phyloP scores from a whole-genome alignment of 1,140 invertebrate genomes.

The Sycophaga agraensis region DNA sequence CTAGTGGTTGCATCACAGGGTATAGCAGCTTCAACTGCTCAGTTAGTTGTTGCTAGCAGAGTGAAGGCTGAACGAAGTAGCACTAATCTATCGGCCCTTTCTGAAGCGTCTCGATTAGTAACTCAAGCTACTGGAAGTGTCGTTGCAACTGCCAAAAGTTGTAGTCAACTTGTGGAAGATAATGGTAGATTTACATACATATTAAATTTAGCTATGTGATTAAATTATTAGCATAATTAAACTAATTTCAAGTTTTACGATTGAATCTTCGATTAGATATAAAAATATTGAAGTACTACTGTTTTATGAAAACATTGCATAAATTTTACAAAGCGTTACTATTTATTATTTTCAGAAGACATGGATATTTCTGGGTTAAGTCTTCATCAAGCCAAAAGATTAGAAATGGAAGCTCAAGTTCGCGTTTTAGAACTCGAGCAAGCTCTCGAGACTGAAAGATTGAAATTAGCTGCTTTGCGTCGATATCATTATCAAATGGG shows the following conservation, averaged over 20 bases:
- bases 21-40: constrained; percentile 95
- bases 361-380: constrained; percentile 87
- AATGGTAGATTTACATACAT: constrained; percentile 68
- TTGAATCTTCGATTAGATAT: too few relatives aligned
- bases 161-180: constrained; percentile 83
- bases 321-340: too few relatives aligned
- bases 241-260: too few relatives aligned
- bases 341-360: constrained; percentile 69
- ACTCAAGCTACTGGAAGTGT: constrained; percentile 88
- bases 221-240: constrained; percentile 4
- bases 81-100: constrained; percentile 73
- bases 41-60: constrained; percentile 92
- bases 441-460: constrained; percentile 83
- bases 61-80: constrained; percentile 87
- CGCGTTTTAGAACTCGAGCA: constrained; percentile 90
- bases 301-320: too few relatives aligned
- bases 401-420: constrained; percentile 95
- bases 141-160: constrained; percentile 89
- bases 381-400: constrained; percentile 89
- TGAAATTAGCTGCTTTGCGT: constrained; percentile 78
- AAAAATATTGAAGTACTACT: too few relatives aligned
- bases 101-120: constrained; percentile 83
- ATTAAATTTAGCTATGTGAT: too few relatives aligned
- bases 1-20: constrained; percentile 96
- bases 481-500: constrained; percentile 92